phyloP scores from a whole-genome alignment of 1,140 invertebrate species.

The Teleogryllus occipitalis region DNA sequence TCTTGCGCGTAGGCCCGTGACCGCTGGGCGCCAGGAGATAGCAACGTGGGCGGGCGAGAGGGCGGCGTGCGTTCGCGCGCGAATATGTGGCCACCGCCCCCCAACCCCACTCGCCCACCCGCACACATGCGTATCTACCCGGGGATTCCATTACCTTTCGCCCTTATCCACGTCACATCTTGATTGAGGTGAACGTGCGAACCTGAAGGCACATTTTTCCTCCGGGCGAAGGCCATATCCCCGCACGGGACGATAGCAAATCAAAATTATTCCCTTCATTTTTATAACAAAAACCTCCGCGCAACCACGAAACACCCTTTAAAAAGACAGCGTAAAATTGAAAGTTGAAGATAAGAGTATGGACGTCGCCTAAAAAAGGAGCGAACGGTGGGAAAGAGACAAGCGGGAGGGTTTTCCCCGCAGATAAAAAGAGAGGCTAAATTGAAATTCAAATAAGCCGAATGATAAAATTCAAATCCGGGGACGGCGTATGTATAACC shows the following conservation, averaged over 20 bases:
- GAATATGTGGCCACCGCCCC: no score
- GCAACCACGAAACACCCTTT: neutral
- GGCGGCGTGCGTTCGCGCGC: no score
- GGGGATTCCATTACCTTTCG: constrained; percentile 3
- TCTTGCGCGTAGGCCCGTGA: no score
- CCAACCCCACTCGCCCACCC: no score
- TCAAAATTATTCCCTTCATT: constrained; percentile 5
- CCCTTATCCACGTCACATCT: neutral
- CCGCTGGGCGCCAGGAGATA: no score
- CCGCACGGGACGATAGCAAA: neutral
- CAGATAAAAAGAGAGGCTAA: neutral
- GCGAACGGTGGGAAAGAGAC: neutral
- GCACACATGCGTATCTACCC: neutral
- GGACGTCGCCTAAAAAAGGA: neutral
- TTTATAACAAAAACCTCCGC: neutral
- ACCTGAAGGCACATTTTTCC: constrained; percentile 1
- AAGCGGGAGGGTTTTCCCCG: neutral
- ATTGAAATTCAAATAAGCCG: constrained; percentile 5
- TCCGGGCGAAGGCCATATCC: neutral
- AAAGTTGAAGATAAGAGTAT: constrained; percentile 5
- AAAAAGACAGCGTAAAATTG: constrained; percentile 1
- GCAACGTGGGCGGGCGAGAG: no score
- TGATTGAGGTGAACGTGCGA: neutral
- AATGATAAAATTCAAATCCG: constrained; percentile 5
- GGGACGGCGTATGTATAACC: neutral